Percentiles rank a stretch among this genome's conserved stretches.
phyloP scores from a whole-genome alignment of 2,113 vertebrate species.

The Ancistrus triradiatus region DNA sequence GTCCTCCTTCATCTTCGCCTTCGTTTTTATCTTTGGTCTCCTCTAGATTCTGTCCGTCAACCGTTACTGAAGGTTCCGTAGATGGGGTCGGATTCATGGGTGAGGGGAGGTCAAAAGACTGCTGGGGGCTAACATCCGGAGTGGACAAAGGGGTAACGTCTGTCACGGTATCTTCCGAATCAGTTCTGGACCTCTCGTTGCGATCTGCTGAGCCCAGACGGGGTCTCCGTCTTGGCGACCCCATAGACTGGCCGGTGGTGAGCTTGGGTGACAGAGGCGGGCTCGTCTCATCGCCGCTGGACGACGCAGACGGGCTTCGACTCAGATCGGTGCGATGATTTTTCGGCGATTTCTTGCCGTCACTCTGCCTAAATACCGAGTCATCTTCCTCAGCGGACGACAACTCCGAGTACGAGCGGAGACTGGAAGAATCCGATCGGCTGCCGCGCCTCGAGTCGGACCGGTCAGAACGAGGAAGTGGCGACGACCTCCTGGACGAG shows the following conservation, averaged over 20 bases:
- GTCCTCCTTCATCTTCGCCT: background rate
- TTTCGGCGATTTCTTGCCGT: constrained; percentile 65
- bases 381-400: constrained; percentile 61
- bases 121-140: constrained; percentile 77
- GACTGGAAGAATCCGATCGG: constrained; percentile 47
- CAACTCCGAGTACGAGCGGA: constrained; percentile 42
- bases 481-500: constrained; percentile 11
- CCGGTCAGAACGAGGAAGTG: constrained; percentile 12
- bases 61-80: constrained; percentile 25
- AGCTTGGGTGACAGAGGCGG: constrained; percentile 48
- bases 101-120: constrained; percentile 71
- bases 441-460: constrained; percentile 41
- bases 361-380: constrained; percentile 59
- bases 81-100: constrained; percentile 45
- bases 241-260: constrained; percentile 34
- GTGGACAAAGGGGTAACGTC: constrained; percentile 86
- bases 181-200: constrained; percentile 54
- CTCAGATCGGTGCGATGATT: constrained; percentile 48
- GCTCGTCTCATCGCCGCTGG: constrained; percentile 55
- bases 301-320: constrained; percentile 61
- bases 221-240: constrained; percentile 60
- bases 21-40: constrained; percentile 33
- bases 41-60: constrained; percentile 50
- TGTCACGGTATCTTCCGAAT: constrained; percentile 83
- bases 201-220: constrained; percentile 48